Conservation (phyloP, 2,888 invertebrate genomes). For the Orthonychiurus folsomi region DNA sequence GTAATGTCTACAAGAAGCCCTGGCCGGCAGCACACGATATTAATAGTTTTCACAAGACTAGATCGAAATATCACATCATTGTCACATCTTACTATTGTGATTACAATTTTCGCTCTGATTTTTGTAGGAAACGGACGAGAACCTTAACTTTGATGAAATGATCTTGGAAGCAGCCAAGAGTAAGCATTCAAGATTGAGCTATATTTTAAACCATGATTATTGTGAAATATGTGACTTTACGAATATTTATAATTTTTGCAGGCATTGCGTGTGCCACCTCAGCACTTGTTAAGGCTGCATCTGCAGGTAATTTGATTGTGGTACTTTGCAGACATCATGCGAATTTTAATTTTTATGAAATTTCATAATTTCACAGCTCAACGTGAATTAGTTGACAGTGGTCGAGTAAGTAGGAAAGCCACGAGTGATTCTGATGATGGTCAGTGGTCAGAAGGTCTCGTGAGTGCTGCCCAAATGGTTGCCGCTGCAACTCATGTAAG, state of each 20-base stretch:
- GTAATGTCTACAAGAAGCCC: constrained; percentile 1
- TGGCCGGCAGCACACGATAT: too few relatives aligned
- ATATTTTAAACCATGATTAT: too few relatives aligned
- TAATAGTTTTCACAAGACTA: too few relatives aligned
- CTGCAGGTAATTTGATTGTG: background rate
- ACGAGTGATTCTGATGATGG: constrained; percentile 85
- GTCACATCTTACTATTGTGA: background rate
- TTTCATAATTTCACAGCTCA: too few relatives aligned
- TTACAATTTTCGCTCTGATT: background rate
- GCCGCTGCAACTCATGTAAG: constrained; percentile 83
- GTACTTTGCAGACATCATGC: background rate
- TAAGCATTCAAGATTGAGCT: too few relatives aligned
- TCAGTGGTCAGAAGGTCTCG: constrained; percentile 95
- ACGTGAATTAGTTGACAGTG: constrained; percentile 80
- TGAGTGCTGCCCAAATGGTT: constrained; percentile 87
- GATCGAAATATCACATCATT: background rate
- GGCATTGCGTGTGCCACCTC: constrained; percentile 89
- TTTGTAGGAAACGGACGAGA: constrained; percentile 75
- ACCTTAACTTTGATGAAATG: constrained; percentile 97
- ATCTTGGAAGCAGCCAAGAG: constrained; percentile 96
- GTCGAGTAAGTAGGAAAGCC: constrained; percentile 73
- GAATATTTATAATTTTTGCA: constrained; percentile 4
- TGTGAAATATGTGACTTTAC: too few relatives aligned
- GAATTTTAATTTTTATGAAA: constrained; percentile 58
- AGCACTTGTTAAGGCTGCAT: constrained; percentile 59